These are phyloP conservation scores for Antheraea yamamai DNA, from an alignment of 2,888 invertebrate genomes.

Conservation along the genomic window DNA sequence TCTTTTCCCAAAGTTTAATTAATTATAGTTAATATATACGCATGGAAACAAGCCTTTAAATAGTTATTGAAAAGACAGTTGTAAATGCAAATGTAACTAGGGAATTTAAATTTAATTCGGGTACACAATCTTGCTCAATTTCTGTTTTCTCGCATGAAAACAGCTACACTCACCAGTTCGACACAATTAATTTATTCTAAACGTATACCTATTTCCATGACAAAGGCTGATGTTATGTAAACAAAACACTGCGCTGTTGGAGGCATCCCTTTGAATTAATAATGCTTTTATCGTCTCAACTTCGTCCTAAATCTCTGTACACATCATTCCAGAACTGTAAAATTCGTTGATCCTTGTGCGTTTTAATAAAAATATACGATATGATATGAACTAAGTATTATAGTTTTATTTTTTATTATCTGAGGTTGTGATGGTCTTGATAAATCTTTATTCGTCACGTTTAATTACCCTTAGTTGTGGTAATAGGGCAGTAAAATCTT, in stretches of 20 bases:
- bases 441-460: no score
- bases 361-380: neutral
- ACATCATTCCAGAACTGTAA: constrained; percentile 37
- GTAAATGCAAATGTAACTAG: neutral
- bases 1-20: neutral
- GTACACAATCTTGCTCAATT: constrained; percentile 10
- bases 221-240: constrained; percentile 45
- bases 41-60: neutral
- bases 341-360: constrained; percentile 23
- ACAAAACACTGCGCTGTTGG: constrained; percentile 40
- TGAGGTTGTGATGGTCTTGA: no score
- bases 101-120: neutral
- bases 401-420: no score
- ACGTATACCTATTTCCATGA: constrained; percentile 49
- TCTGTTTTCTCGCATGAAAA: constrained; percentile 20
- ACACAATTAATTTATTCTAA: constrained; percentile 48
- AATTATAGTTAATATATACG: neutral
- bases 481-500: no score
- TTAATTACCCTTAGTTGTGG: no score
- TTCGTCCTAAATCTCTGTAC: constrained; percentile 40
- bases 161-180: constrained; percentile 27
- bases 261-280: constrained; percentile 48
- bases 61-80: neutral
- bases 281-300: constrained; percentile 34
- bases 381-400: no score